Base-by-base conservation (phyloP, 2,888 invertebrate species). In the Polyploca ridens region DNA sequence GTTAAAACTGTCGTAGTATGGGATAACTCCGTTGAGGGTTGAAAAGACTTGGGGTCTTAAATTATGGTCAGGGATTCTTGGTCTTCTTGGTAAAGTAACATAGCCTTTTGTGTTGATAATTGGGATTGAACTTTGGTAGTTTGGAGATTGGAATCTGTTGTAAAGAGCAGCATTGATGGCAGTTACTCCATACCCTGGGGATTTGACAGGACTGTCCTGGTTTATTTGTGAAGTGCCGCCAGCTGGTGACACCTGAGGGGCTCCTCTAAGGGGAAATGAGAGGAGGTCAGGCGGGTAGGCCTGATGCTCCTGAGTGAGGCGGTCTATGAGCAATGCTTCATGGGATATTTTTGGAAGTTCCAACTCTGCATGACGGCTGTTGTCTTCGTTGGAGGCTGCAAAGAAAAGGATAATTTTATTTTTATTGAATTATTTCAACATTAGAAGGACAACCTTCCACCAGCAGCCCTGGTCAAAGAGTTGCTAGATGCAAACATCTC, bases 51-150 rank as follows among this genome's bases (percentile, higher is more conserved):
- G 91, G 2, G 95, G 85, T 65, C 87, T 69, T 82, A 92, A 38
- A 90, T 90, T 65, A 88, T 90, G 72, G 86, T 96, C 77, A 90
- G 95, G 81, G 95, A 97, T 95, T 67, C 97, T 94, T 0, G 97
- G 98, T 81, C 97, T 95, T 74, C 98, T 95, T 0, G 98, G 98
- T 67, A 98, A 96, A 7, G 98, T 98, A n/a, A 97, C 97, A 87
- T 98, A 98, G 0, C 97, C 96, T 77, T 96, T 96, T 0, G 96
- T 95, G 64, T 94, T 95, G 59, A 96, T 90, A 2, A 96, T 90
- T 14, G 96, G 95, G 0, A 94, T 94, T 7, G 89, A 84, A 0
- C 89, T 88, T 77, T 93, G 94, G 77, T 95, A 95, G 72, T 96
- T 96, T 1, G 96, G 96, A 11, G 95, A 96, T 70, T 96, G 96